Conservation (phyloP, 2,888 invertebrate species). For the Cordilura impudica region DNA sequence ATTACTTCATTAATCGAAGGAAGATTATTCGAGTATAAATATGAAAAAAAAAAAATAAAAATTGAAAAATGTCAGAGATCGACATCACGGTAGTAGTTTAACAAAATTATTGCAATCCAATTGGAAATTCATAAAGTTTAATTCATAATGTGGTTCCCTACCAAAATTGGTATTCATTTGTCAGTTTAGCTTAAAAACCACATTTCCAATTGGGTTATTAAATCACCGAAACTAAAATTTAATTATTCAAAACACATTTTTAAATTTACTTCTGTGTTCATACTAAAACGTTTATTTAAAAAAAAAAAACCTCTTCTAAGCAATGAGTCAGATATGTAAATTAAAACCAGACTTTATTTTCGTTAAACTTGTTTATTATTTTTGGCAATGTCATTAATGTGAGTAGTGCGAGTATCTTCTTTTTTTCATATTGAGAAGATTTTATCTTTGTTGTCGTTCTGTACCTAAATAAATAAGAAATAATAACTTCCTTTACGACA, state of each 20-base stretch:
- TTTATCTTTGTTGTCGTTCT: neutral
- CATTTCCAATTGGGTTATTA: neutral
- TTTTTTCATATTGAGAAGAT: neutral
- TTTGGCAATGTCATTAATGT: conserved; percentile 22
- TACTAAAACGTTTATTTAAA: neutral
- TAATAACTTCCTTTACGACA: conserved; percentile 11
- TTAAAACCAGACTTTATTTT: conserved; percentile 5
- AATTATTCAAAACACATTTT: conserved; percentile 45
- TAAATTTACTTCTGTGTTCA: neutral
- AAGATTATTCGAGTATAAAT: no score
- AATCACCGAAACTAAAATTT: conserved; percentile 11
- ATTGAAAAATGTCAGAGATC: no score
- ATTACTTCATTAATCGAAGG: no score
- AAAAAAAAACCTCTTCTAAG: neutral
- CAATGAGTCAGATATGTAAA: conserved; percentile 36
- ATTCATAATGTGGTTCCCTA: no score
- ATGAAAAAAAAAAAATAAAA: no score
- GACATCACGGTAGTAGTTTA: no score
- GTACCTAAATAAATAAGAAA: neutral
- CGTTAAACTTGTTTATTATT: conserved; percentile 7
- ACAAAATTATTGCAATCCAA: no score
- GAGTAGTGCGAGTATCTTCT: neutral
- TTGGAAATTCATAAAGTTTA: no score
- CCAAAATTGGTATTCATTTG: no score
- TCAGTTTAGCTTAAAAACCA: no score